These are phyloP conservation scores for Magallana gigas DNA, from an alignment of 1,140 invertebrate genomes.

Conservation along the genomic window DNA sequence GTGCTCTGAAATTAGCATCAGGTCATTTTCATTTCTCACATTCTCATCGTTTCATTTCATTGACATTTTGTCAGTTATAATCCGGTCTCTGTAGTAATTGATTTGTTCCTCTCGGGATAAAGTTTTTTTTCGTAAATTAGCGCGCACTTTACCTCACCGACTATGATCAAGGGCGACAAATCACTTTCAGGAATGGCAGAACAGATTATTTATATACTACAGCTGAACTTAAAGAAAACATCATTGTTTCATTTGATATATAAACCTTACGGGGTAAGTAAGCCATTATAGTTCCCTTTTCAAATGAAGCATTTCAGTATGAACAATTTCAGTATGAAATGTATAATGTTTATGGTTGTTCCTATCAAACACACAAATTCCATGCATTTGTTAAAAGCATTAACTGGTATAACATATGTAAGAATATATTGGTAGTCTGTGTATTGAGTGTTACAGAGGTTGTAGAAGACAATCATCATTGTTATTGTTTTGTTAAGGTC, in stretches of 20 bases:
- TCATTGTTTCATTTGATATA: background rate
- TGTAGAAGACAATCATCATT: too few species aligned
- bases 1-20: background rate
- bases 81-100: background rate
- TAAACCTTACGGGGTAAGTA: background rate
- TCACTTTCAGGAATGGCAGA: background rate
- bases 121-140: background rate
- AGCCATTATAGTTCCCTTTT: background rate
- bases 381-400: too few species aligned
- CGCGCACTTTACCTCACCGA: background rate
- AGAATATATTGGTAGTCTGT: too few species aligned
- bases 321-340: too few species aligned
- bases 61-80: slow-evolving; percentile 24
- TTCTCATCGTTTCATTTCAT: background rate
- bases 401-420: too few species aligned
- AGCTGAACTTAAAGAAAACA: background rate
- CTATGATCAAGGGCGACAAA: background rate
- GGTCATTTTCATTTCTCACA: slow-evolving; percentile 3
- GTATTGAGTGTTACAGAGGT: too few species aligned
- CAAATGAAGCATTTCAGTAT: too few species aligned
- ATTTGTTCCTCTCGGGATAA: background rate
- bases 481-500: too few species aligned
- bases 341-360: too few species aligned
- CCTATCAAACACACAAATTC: too few species aligned
- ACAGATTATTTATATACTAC: background rate